Conservation (phyloP, 2,888 invertebrate species). For the Eupeodes luniger region DNA sequence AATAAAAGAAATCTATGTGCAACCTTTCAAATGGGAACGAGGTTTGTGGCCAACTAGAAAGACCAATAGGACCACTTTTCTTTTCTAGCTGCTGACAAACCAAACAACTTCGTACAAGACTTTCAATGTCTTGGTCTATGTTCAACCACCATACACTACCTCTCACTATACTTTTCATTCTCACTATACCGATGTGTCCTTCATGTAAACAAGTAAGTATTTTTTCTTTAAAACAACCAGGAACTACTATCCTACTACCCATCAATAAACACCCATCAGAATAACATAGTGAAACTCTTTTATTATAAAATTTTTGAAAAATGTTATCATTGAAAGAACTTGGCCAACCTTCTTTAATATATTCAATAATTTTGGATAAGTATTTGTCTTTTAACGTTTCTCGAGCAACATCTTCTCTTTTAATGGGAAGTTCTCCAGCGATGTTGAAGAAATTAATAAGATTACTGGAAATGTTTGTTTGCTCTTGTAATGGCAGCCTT, state of each 20-base stretch:
- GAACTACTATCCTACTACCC: constrained; percentile 69
- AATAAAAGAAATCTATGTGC: constrained; percentile 6
- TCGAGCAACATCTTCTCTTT: constrained; percentile 30
- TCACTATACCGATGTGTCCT: constrained; percentile 78
- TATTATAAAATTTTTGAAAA: neutral
- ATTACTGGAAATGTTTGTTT: constrained; percentile 24
- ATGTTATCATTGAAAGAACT: constrained; percentile 35
- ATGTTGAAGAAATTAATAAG: constrained; percentile 37
- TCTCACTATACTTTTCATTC: constrained; percentile 79
- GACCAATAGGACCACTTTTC: constrained; percentile 12
- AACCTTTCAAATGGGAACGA: constrained; percentile 27
- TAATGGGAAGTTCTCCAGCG: constrained; percentile 4
- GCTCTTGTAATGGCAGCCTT: neutral
- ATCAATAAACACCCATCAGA: constrained; percentile 50
- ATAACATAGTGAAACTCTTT: neutral
- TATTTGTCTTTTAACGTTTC: constrained; percentile 24
- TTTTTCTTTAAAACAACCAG: constrained; percentile 50
- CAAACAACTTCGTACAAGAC: constrained; percentile 51
- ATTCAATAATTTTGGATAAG: constrained; percentile 26
- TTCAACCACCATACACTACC: constrained; percentile 79
- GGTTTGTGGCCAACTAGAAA: constrained; percentile 45
- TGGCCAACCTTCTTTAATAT: constrained; percentile 50
- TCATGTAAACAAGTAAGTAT: constrained; percentile 76
- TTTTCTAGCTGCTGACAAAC: constrained; percentile 31
- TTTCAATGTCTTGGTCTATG: constrained; percentile 78